These are phyloP conservation scores for Centrocercus urophasianus DNA, from an alignment of 2,113 vertebrate species.

Conservation along the genomic window DNA sequence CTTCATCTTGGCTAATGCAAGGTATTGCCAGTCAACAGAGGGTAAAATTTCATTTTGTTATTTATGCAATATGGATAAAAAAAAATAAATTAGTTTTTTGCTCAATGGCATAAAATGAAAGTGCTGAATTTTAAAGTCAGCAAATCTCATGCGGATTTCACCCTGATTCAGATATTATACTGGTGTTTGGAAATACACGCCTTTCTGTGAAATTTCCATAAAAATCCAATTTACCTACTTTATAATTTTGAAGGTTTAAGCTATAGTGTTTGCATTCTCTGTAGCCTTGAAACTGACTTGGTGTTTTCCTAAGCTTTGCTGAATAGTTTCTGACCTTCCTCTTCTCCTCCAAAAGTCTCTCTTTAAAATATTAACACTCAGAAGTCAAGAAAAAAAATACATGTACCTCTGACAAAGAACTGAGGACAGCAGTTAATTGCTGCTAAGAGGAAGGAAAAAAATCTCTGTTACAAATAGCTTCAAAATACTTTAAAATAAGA, in stretches of 20 bases:
- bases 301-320: conserved; percentile 34
- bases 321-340: conserved; percentile 31
- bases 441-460: neutral
- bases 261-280: conserved; percentile 20
- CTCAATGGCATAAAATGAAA: conserved; percentile 55
- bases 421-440: neutral
- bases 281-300: conserved; percentile 48
- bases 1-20: conserved; percentile 33
- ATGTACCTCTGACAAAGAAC: neutral
- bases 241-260: conserved; percentile 63
- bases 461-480: neutral
- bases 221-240: conserved; percentile 68
- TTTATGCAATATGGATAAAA: conserved; percentile 44
- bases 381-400: neutral
- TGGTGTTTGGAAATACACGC: conserved; percentile 23
- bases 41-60: conserved; percentile 57
- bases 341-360: conserved; percentile 4
- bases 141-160: conserved; percentile 44
- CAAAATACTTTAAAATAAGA: neutral
- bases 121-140: conserved; percentile 31
- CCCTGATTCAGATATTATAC: conserved; percentile 31
- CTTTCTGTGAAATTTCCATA: conserved; percentile 64
- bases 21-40: conserved; percentile 33
- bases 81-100: conserved; percentile 39
- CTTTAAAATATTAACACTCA: conserved; percentile 1